Conservation (phyloP, 2,797 vertebrate genomes). For the Cryptoblepharus egeriae region DNA sequence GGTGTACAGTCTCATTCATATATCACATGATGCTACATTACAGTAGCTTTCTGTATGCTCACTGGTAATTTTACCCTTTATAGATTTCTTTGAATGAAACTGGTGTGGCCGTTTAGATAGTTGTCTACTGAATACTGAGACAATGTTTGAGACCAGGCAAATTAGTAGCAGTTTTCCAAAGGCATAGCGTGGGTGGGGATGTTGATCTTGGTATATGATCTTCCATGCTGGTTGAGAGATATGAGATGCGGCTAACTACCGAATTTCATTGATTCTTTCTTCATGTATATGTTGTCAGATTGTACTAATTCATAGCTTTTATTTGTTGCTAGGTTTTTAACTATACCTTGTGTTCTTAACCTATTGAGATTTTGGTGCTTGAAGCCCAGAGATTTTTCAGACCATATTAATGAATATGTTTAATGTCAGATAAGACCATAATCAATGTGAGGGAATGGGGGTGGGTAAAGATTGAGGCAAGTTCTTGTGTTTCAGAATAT, state of each 20-base stretch:
- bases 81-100: neutral
- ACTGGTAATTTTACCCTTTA: neutral
- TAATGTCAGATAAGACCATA: neutral
- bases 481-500: neutral
- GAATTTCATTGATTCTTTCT: slow-evolving; percentile 1
- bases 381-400: neutral
- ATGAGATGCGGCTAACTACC: neutral
- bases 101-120: neutral
- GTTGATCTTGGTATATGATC: neutral
- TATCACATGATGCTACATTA: accelerated
- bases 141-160: neutral
- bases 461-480: neutral
- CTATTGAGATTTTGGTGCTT: neutral
- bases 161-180: neutral
- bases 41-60: neutral
- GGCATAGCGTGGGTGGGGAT: neutral
- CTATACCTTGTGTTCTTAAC: neutral
- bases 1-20: neutral
- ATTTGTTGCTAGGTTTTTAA: neutral
- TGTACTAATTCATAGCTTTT: neutral
- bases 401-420: neutral
- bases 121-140: neutral
- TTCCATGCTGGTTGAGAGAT: neutral
- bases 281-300: neutral
- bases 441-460: neutral